These are phyloP conservation scores for Uromys caudimaculatus DNA, from an alignment of 2,797 vertebrate genomes.

Conservation along the genomic window DNA sequence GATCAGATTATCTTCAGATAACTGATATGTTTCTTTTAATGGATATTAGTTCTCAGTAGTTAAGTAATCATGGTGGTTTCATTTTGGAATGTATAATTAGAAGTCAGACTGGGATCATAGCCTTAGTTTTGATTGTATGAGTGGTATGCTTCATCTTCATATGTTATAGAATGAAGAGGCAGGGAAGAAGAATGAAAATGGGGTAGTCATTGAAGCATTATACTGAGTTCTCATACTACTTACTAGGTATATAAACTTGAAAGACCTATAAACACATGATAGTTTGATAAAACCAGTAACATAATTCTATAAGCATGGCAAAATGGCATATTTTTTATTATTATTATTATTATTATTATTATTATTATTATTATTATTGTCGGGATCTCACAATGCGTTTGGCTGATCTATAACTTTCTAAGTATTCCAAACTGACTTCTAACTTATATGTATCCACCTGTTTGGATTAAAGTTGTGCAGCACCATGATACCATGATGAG, in stretches of 20 bases:
- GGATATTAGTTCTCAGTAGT: neutral
- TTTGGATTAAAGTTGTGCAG: neutral
- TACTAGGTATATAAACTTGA: neutral
- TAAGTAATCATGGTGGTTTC: neutral
- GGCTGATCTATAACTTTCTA: neutral
- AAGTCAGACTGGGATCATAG: neutral
- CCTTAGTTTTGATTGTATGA: neutral
- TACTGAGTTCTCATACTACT: neutral
- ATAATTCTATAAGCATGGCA: neutral
- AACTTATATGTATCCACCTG: neutral
- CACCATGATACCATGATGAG: neutral
- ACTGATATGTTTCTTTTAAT: neutral
- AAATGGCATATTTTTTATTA: neutral
- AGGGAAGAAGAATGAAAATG: neutral
- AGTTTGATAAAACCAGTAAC: neutral
- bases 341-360: neutral
- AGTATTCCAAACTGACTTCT: neutral
- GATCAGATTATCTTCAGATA: neutral
- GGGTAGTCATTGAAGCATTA: neutral
- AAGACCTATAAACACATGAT: neutral
- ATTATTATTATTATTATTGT: neutral
- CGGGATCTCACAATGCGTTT: neutral
- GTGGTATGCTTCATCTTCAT: neutral
- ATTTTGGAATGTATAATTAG: neutral
- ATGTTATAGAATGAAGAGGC: neutral